Evolutionary conservation across 1,140 invertebrate species (phyloP).

Genomic region (Akabosia matsudoensis): DNA sequence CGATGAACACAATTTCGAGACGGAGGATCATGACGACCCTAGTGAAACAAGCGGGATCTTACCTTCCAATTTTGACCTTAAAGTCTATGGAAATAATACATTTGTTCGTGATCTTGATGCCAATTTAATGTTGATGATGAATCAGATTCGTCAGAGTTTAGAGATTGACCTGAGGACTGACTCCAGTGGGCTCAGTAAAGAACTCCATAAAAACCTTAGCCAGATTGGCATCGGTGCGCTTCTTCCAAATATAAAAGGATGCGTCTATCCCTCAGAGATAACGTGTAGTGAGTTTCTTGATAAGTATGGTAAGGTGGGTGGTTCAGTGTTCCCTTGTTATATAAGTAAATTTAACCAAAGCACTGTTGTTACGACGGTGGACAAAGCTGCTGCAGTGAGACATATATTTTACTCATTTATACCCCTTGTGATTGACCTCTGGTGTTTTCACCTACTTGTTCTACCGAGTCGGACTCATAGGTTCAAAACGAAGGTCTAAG

Average conservation of each 20-base stretch:
- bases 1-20: background rate
- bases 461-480: conserved; percentile 47
- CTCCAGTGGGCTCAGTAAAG: background rate
- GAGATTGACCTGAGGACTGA: conserved; percentile 13
- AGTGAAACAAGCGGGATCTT: conserved; percentile 17
- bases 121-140: conserved; percentile 28
- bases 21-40: background rate
- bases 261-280: conserved; percentile 50
- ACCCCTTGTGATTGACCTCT: conserved; percentile 45
- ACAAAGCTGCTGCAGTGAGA: conserved; percentile 42
- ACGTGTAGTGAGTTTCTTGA: conserved; percentile 48
- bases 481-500: conserved; percentile 20
- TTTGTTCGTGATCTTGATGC: conserved; percentile 33
- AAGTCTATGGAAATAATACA: conserved; percentile 25
- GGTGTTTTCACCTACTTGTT: conserved; percentile 47
- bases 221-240: conserved; percentile 41
- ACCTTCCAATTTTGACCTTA: conserved; percentile 17
- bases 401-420: conserved; percentile 47
- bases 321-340: conserved; percentile 45
- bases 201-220: background rate
- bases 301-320: conserved; percentile 35
- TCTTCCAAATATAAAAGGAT: conserved; percentile 49
- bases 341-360: conserved; percentile 41
- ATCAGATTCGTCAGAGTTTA: conserved; percentile 25
- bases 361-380: conserved; percentile 45